These are phyloP conservation scores for Cephonodes hylas DNA, from an alignment of 2,888 invertebrate genomes.

Conservation along the genomic window DNA sequence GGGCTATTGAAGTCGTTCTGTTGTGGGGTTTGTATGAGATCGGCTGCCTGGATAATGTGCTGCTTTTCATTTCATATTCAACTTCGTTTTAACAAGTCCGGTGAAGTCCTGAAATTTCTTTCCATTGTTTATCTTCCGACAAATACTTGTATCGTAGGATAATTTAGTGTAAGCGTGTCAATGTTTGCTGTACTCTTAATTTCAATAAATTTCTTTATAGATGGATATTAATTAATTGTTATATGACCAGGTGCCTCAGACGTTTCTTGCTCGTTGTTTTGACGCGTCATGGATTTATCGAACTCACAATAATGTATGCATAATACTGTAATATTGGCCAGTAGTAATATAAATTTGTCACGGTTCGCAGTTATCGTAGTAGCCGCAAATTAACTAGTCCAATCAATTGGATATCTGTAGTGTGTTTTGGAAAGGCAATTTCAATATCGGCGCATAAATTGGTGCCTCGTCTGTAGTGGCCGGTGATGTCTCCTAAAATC, in stretches of 20 bases:
- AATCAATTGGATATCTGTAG: not conserved
- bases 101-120: conserved; percentile 15
- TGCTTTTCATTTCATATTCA: conserved; percentile 41
- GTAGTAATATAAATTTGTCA: not conserved
- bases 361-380: not conserved
- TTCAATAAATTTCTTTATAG: conserved; percentile 52
- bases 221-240: conserved; percentile 27
- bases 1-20: conserved; percentile 59
- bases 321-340: not conserved
- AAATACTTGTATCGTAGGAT: conserved; percentile 55
- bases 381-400: not conserved
- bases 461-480: not conserved
- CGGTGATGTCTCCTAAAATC: not conserved
- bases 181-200: conserved; percentile 55
- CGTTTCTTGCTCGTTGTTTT: conserved; percentile 1
- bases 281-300: not conserved
- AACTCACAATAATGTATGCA: not conserved
- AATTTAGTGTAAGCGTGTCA: conserved; percentile 62
- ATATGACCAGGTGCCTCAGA: conserved; percentile 17
- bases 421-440: not conserved
- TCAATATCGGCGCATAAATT: not conserved
- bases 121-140: conserved; percentile 28
- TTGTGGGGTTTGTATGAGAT: conserved; percentile 60
- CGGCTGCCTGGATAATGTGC: conserved; percentile 53
- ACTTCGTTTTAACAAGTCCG: conserved; percentile 9